These are phyloP conservation scores for Microctenopoma steveboyesi DNA, from an alignment of 2,797 vertebrate genomes.

Conservation along the genomic window DNA sequence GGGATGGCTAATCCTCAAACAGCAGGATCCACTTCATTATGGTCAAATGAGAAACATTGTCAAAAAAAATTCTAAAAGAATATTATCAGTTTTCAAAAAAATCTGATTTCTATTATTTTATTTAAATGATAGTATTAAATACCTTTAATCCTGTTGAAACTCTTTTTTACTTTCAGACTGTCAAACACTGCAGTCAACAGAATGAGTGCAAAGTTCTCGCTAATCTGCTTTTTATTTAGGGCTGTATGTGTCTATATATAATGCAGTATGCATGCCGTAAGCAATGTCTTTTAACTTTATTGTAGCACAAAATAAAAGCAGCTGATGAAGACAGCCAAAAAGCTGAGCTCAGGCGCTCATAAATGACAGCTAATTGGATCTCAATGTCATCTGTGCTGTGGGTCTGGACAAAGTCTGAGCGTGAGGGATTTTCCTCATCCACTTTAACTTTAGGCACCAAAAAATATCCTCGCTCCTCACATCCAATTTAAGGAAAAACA, in stretches of 20 bases:
- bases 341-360: constrained; percentile 51
- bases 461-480: constrained; percentile 41
- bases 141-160: background rate
- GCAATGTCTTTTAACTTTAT: constrained; percentile 52
- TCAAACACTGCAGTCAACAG: background rate
- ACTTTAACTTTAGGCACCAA: constrained; percentile 36
- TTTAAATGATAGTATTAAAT: too few species aligned
- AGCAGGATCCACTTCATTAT: constrained; percentile 6
- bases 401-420: constrained; percentile 43
- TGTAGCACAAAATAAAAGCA: constrained; percentile 59
- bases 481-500: constrained; percentile 55
- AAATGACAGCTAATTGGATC: constrained; percentile 69
- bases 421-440: constrained; percentile 29
- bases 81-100: too few species aligned
- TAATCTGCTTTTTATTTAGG: constrained; percentile 32
- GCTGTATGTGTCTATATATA: background rate
- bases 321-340: constrained; percentile 52
- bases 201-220: background rate
- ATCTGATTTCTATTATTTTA: too few species aligned
- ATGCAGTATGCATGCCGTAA: constrained; percentile 37
- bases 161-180: background rate
- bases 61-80: too few species aligned
- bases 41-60: background rate
- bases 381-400: constrained; percentile 55
- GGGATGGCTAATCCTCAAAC: background rate